These are phyloP conservation scores for Barypeithes pellucidus DNA, from an alignment of 2,888 invertebrate species.

Conservation along the genomic window DNA sequence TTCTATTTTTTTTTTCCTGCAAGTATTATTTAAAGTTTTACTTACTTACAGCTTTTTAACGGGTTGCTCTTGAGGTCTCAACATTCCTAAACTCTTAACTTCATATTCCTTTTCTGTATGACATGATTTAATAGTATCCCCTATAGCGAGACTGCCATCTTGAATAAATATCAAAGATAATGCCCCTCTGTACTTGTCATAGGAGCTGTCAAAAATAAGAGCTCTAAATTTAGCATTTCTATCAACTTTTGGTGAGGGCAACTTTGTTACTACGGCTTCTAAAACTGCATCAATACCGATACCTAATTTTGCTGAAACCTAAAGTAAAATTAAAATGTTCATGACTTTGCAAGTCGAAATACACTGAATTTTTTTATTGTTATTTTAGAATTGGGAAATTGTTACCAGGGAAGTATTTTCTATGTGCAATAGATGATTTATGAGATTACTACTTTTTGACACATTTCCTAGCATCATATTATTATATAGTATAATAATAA, in stretches of 20 bases:
- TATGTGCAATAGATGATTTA: too few relatives aligned
- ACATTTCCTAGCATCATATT: too few relatives aligned
- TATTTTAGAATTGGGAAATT: too few relatives aligned
- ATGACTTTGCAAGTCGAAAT: too few relatives aligned
- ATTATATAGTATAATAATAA: too few relatives aligned
- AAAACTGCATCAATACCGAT: constrained; percentile 86
- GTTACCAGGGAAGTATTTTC: too few relatives aligned
- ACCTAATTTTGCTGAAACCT: constrained; percentile 94
- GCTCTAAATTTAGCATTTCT: constrained; percentile 80
- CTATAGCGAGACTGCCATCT: constrained; percentile 82
- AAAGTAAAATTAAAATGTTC: constrained; percentile 17
- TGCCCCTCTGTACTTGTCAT: constrained; percentile 89
- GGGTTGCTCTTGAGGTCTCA: constrained; percentile 83
- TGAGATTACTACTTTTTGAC: too few relatives aligned
- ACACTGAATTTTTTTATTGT: too few relatives aligned
- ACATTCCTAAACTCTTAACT: constrained; percentile 84
- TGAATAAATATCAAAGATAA: constrained; percentile 84
- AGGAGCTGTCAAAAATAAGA: constrained; percentile 95
- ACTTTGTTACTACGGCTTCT: constrained; percentile 82
- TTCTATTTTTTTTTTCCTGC: neutral
- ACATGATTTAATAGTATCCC: constrained; percentile 83
- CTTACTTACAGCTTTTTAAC: constrained; percentile 76
- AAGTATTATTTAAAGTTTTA: constrained; percentile 18
- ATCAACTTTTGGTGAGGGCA: constrained; percentile 82
- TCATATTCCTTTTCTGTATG: constrained; percentile 84